These are phyloP conservation scores for Dicerorhinus sumatrensis DNA, from an alignment of 2,113 vertebrate genomes.

Conservation along the genomic window DNA sequence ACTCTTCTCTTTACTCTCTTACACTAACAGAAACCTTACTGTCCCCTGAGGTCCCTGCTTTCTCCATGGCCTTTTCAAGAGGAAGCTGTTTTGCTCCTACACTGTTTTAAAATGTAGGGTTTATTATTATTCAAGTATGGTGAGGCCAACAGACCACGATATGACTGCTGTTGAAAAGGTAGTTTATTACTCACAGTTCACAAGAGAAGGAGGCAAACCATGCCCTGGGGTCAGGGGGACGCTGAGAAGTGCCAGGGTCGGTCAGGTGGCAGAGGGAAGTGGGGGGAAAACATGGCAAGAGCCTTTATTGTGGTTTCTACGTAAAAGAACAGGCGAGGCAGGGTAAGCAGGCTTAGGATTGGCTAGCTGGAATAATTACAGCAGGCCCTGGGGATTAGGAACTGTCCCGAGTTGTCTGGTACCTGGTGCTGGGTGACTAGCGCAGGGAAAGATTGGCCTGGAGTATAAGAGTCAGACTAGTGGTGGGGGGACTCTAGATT, in stretches of 20 bases:
- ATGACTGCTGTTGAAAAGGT: background rate
- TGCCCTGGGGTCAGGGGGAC: no score
- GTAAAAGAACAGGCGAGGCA: background rate
- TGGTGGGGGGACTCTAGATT: no score
- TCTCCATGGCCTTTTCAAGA: background rate
- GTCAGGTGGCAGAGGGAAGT: background rate
- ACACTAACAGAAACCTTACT: no score
- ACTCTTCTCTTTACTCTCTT: background rate
- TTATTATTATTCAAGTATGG: background rate
- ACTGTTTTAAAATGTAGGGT: background rate
- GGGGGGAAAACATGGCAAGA: background rate
- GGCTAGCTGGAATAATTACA: background rate
- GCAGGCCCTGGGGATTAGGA: no score
- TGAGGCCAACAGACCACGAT: background rate
- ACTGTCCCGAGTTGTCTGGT: no score
- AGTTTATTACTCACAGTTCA: background rate
- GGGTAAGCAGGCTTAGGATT: no score
- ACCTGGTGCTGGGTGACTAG: no score
- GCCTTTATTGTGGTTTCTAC: background rate
- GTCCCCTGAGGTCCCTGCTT: background rate
- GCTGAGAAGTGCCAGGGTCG: background rate
- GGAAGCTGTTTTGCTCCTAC: background rate
- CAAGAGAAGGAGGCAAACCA: background rate
- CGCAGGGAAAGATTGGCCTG: no score
- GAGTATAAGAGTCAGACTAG: no score